Percentiles rank a stretch among this genome's conserved stretches.
Conservation (phyloP, 53 echinoderm and acorn worm genomes). For the Patiria pectinifera region DNA sequence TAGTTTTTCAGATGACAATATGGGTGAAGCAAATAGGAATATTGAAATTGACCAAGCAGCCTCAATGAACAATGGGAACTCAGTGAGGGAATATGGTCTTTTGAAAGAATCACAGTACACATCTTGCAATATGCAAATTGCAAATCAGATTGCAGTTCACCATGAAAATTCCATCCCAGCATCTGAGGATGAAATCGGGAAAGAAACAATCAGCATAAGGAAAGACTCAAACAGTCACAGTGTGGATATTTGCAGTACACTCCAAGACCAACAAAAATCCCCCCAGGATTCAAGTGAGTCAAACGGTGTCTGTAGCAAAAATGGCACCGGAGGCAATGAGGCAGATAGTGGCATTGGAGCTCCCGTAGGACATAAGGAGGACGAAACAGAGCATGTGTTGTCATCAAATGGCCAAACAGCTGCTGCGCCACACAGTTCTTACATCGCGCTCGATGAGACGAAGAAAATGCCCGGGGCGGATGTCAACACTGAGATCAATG, state of each 20-base stretch:
- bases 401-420: conserved; percentile 31
- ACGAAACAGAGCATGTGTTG: conserved; percentile 3
- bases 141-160: background rate
- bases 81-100: background rate
- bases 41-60: background rate
- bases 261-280: background rate
- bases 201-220: background rate
- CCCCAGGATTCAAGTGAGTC: conserved; percentile 20
- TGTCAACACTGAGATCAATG: background rate
- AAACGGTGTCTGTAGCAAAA: conserved; percentile 16
- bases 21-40: background rate
- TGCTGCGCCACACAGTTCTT: conserved; percentile 16
- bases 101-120: background rate
- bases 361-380: conserved; percentile 31
- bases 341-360: conserved; percentile 16
- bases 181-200: background rate
- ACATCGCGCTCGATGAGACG: conserved; percentile 10
- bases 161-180: background rate
- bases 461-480: conserved; percentile 21
- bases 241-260: conserved; percentile 2
- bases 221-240: background rate
- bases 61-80: background rate
- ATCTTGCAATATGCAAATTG: background rate
- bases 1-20: background rate
- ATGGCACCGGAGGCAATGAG: conserved; percentile 27